Percentiles rank a stretch among this genome's conserved stretches.
phyloP scores from a whole-genome alignment of 2,888 invertebrate genomes.

The Agrochola lota region DNA sequence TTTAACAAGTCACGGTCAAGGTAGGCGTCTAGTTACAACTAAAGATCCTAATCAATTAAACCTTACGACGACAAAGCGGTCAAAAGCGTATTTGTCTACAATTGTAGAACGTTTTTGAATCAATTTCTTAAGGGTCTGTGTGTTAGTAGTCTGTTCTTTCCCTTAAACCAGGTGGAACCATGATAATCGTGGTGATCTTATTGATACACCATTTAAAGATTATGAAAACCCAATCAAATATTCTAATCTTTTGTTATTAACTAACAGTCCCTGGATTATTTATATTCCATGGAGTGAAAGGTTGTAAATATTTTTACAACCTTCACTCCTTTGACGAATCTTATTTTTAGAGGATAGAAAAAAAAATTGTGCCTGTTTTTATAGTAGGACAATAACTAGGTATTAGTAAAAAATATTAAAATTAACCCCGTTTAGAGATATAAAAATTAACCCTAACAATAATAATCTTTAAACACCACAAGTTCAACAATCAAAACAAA shows the following conservation, averaged over 20 bases:
- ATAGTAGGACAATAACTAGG: background rate
- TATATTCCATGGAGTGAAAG: no score
- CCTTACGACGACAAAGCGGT: background rate
- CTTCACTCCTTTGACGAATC: background rate
- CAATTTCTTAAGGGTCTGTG: background rate
- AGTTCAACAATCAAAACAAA: conserved; percentile 48
- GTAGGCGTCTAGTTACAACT: background rate
- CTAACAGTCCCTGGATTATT: no score
- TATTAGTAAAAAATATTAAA: background rate
- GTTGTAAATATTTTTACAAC: background rate
- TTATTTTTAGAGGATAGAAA: background rate
- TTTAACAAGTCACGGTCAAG: conserved; percentile 30
- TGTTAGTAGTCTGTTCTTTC: background rate
- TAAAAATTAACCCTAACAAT: background rate
- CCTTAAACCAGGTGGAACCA: background rate
- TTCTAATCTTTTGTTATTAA: background rate
- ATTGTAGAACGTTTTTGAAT: background rate
- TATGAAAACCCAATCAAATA: background rate
- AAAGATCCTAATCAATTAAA: conserved; percentile 1
- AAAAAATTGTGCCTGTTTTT: background rate
- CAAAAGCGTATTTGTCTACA: background rate
- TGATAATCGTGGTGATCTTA: background rate
- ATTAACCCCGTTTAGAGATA: background rate
- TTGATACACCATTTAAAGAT: background rate
- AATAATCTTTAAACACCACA: conserved; percentile 1